Base-by-base conservation (phyloP, 2,888 invertebrate species). In the Sisyra terminalis region DNA sequence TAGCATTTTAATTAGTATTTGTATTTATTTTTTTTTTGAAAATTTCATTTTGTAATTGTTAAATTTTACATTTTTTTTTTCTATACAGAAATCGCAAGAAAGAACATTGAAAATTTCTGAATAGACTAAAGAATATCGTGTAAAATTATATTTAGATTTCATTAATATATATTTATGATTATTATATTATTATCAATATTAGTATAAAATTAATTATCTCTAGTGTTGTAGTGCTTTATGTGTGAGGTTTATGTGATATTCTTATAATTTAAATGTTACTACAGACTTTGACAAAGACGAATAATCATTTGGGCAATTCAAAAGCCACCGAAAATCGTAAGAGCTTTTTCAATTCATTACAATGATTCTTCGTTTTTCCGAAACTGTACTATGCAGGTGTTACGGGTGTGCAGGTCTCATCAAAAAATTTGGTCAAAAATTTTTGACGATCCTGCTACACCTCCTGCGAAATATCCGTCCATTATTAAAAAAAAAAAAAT, bases 231-330 rank as follows among this genome's bases (percentile, higher is more conserved):
- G 61, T 63, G 65, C 64, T 65, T 65, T 64, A 61, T 56, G 61
- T 65, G 65, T 65, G 62, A 62, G 57, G 61, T 63, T 63, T 59
- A 63, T 65, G 64, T 65, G 64, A 64, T 65, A 64, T 34, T 34
- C 41, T 18, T 41, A 30, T 29, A 29, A 30, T 40, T 17, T 40
- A 29, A 7, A 29, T 15, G 13, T 30, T 11, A 40, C 17, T 29
- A 40, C 13, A 34, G 15, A 34, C 15, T 15, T 34, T 8, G 8
- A 14, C 8, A 15, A 34, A 34, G 11, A 14, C 34, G 15, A 34
- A 34, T 34, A 14, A 34, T 34, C 15, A 34, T 34, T 13, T 34
- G n/a, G n/a, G n/a, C n/a, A n/a, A n/a, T n/a, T n/a, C n/a, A n/a
- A n/a, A n/a, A n/a, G n/a, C n/a, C n/a, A 34, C 15, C 15, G 3